These are phyloP conservation scores for Nymphalis polychloros DNA, from an alignment of 2,888 invertebrate genomes.

Conservation along the genomic window DNA sequence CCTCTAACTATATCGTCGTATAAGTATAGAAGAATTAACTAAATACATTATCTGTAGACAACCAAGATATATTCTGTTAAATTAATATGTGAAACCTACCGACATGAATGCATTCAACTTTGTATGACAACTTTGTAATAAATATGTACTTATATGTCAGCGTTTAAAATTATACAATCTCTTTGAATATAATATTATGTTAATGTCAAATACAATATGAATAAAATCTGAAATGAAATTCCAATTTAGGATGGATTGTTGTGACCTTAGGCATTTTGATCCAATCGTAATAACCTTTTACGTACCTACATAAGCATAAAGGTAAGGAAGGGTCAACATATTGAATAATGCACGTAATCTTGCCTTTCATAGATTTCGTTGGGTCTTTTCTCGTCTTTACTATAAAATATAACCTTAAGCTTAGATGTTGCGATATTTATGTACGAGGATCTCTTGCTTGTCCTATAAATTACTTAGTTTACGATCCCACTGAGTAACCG, in stretches of 20 bases:
- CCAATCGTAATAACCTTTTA: slow-evolving; percentile 33
- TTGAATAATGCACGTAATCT: slow-evolving; percentile 43
- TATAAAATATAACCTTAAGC: slow-evolving; percentile 61
- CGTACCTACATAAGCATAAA: slow-evolving; percentile 25
- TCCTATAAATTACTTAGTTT: slow-evolving; percentile 73
- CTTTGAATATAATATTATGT: background rate
- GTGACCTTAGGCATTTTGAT: slow-evolving; percentile 26
- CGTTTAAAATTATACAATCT: background rate
- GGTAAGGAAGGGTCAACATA: slow-evolving; percentile 32
- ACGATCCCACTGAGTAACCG: slow-evolving; percentile 70
- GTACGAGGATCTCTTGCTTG: slow-evolving; percentile 39
- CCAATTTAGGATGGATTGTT: slow-evolving; percentile 10
- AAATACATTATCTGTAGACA: too few species aligned
- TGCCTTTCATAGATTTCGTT: slow-evolving; percentile 35
- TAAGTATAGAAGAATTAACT: too few species aligned
- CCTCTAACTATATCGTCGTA: too few species aligned
- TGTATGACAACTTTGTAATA: too few species aligned
- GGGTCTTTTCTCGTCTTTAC: slow-evolving; percentile 41
- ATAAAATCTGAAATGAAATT: slow-evolving; percentile 17
- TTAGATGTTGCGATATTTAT: slow-evolving; percentile 60
- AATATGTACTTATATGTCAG: too few species aligned
- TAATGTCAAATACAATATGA: slow-evolving; percentile 15
- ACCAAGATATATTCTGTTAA: too few species aligned
- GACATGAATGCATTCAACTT: too few species aligned
- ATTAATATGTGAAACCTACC: too few species aligned